Base-by-base conservation (phyloP, 1,140 invertebrate genomes). In the Eumaeus atala region DNA sequence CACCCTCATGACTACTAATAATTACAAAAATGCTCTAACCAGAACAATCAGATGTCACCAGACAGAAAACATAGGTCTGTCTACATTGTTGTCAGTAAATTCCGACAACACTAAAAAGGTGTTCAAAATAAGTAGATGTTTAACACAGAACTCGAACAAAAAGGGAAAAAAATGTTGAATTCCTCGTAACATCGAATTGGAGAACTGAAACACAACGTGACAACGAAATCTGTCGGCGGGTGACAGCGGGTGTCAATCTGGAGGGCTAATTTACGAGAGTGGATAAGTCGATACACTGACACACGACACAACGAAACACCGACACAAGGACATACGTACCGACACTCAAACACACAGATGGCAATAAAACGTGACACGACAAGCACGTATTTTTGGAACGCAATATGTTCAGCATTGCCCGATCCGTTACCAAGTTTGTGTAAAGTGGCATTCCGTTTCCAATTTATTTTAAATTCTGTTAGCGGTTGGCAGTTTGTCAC, bases 201-300 rank as follows among this genome's bases (percentile, higher is more conserved):
- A 47, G 9, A 53, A 9, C 38, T n/a, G 14, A 42, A 11, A 44
- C 33, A 10, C 28, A 4, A 35, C 34, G 52, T 53, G 56, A 62
- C 61, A 58, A 55, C 58, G 49, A 52, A 52, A 56, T 49, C 53
- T 62, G 61, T 62, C 56, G 51, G 49, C 54, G 52, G 42, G 48
- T 48, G 35, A 50, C 55, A 49, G 9, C 9, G 50, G 16, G 35
- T 57, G 62, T 64, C 62, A 61, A 54, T 58, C 58, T 48, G 58
- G 51, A 48, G 44, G 33, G 56, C 56, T 71, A 74, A 74, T 71
- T 74, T 74, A 74, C 68, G 62, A 66, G 62, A 49, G 54, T 35
- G 18, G 53, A 17, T 48, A 57, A 62, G 36, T 48, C 50, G 59
- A 38, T 51, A n/a, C 36, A 28, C 21, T 6, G 21, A 28, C 21